Evolutionary conservation across 2,888 invertebrate genomes (phyloP), one percentile per base, ranked within the genome.

Genomic region (Epirrita christyi): DNA sequence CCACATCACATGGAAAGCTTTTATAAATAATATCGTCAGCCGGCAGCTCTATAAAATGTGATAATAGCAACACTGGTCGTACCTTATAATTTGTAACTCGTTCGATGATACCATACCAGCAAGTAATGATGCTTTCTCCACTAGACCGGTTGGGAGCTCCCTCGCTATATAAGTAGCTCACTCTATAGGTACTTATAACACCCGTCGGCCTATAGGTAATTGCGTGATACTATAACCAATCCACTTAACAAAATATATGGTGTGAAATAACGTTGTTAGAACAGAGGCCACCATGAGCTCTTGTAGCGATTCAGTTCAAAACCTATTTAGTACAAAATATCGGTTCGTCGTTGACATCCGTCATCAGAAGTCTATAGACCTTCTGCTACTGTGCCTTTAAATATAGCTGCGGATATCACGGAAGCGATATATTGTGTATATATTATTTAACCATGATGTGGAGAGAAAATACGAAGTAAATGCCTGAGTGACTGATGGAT

Each of bases 161-260:
- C 7, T 9, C 32, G 32, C 9, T 32, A 21, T 21, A 32, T 9
- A 32, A 32, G 32, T 9, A 32, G 32, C 32, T 9, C 9, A 32
- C 8, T 38, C 43, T 44, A n/a, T n/a, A n/a, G n/a, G n/a, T n/a
- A 51, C 11, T 50, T 42, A 32, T 53, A 53, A 53, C 52, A 53
- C 52, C 52, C 45, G 52, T 46, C 40, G 15, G 45, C 6, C 45
- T 32, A 40, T 6, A 40, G 21, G 40, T 52, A 53, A 41, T 46
- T 43, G 41, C 27, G 14, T 46, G 46, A 46, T 53, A 34, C 53
- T 53, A 46, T n/a, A n/a, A n/a, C 46, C 46, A 27, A 41, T 41
- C 46, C 41, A 41, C 41, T 46, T 53, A 14, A 46, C 41, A 46
- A 46, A 21, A 21, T 21, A 53, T 46, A 41, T 8, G 27, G 28